Evolutionary conservation across 2,797 vertebrate species (phyloP).

Genomic region (Pseudochaenichthys georgianus): DNA sequence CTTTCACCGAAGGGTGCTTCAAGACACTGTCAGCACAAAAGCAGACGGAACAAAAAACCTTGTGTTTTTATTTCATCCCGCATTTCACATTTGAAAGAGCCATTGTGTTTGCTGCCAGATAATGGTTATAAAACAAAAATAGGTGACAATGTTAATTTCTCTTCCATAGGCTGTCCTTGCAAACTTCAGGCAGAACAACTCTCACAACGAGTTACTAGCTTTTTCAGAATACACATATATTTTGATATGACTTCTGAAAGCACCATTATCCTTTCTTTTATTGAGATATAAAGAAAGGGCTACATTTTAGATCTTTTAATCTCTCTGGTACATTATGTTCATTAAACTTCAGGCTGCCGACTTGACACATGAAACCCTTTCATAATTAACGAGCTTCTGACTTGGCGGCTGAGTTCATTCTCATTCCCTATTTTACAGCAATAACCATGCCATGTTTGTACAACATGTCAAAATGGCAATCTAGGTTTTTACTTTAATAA

Average conservation of each 20-base stretch:
- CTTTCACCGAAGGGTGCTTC: background rate
- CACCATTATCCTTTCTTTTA: background rate
- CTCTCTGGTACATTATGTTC: background rate
- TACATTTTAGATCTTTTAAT: background rate
- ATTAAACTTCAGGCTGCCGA: background rate
- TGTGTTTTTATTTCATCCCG: slow-evolving; percentile 1
- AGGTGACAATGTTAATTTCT: background rate
- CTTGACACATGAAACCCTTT: background rate
- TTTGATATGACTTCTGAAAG: too few species aligned
- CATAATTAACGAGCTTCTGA: slow-evolving; percentile 10
- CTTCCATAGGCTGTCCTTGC: background rate
- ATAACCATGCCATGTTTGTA: background rate
- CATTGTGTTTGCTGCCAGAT: background rate
- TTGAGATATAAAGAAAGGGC: background rate
- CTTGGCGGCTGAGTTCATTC: background rate
- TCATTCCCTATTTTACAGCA: background rate
- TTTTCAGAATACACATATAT: too few species aligned
- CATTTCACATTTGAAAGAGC: background rate
- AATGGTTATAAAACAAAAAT: background rate
- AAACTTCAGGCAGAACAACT: background rate
- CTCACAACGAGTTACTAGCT: too few species aligned
- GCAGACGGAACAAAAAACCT: background rate
- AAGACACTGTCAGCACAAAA: background rate
- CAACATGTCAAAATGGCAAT: background rate
- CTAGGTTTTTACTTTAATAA: too few species aligned